Evolutionary conservation across 1,140 invertebrate genomes (phyloP).

Genomic region (Philotrypesis tridentata): DNA sequence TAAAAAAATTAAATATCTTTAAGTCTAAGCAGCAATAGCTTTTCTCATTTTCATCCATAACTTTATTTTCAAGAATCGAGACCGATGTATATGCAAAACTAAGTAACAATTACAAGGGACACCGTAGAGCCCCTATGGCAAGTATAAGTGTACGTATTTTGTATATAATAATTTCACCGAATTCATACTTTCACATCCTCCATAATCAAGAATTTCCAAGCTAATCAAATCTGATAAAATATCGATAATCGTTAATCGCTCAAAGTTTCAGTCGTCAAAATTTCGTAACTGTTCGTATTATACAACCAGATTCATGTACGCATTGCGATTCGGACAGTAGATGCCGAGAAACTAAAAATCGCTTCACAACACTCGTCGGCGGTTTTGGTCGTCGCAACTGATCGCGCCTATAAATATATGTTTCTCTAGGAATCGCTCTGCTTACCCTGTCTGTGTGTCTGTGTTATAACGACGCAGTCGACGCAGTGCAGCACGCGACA

Average conservation of each 20-base stretch:
- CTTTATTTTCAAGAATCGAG: not conserved
- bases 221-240: not conserved
- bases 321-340: not conserved
- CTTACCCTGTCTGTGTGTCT: not conserved
- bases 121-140: too few species aligned
- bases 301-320: not conserved
- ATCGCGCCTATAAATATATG: not conserved
- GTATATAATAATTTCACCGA: too few species aligned
- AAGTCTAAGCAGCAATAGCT: not conserved
- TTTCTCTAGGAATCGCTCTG: slow-evolving; percentile 10
- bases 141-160: too few species aligned
- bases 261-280: not conserved
- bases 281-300: not conserved
- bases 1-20: too few species aligned
- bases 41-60: too few species aligned
- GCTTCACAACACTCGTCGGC: not conserved
- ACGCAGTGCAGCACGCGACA: not conserved
- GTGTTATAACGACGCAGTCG: not conserved
- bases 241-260: not conserved
- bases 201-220: not conserved
- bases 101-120: too few species aligned
- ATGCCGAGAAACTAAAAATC: not conserved
- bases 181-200: too few species aligned
- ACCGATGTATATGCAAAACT: not conserved
- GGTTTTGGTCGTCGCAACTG: slow-evolving; percentile 1